Conservation (phyloP, 2,888 invertebrate species). For the Serripes groenlandicus region DNA sequence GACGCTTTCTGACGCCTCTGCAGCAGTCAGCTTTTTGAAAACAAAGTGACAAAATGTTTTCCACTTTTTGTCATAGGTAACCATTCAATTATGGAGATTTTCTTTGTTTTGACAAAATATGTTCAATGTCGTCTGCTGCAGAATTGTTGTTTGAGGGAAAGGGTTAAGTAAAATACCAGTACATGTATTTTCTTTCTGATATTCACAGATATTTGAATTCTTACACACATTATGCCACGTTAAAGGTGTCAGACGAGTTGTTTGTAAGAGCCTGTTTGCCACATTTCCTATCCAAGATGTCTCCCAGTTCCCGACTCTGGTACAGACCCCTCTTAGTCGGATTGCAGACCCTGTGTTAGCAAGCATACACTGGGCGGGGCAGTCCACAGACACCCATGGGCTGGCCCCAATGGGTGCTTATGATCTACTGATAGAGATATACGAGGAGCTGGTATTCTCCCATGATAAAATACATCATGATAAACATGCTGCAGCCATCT, state of each 20-base stretch:
- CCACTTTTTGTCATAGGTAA: too few species aligned
- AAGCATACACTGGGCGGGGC: slow-evolving; percentile 81
- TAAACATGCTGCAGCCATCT: slow-evolving; percentile 72
- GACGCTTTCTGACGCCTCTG: too few species aligned
- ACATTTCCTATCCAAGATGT: slow-evolving; percentile 67
- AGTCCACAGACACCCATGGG: slow-evolving; percentile 77
- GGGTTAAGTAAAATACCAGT: too few species aligned
- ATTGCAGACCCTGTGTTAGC: slow-evolving; percentile 80
- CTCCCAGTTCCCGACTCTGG: slow-evolving; percentile 52
- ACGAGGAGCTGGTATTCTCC: slow-evolving; percentile 78
- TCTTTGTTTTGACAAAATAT: too few species aligned
- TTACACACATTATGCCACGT: slow-evolving; percentile 84
- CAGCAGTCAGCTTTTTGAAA: too few species aligned
- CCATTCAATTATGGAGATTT: too few species aligned
- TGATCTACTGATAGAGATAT: slow-evolving; percentile 77
- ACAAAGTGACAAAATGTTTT: too few species aligned
- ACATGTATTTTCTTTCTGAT: too few species aligned
- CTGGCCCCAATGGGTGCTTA: slow-evolving; percentile 77
- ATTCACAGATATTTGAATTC: slow-evolving; percentile 85
- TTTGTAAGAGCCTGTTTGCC: slow-evolving; percentile 68
- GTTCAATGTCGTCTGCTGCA: too few species aligned
- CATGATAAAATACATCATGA: slow-evolving; percentile 69
- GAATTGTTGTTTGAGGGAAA: too few species aligned
- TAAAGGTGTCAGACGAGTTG: slow-evolving; percentile 71
- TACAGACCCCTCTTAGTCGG: slow-evolving; percentile 65